Evolutionary conservation across 2,113 vertebrate species (phyloP).

Genomic region (Martes martes): DNA sequence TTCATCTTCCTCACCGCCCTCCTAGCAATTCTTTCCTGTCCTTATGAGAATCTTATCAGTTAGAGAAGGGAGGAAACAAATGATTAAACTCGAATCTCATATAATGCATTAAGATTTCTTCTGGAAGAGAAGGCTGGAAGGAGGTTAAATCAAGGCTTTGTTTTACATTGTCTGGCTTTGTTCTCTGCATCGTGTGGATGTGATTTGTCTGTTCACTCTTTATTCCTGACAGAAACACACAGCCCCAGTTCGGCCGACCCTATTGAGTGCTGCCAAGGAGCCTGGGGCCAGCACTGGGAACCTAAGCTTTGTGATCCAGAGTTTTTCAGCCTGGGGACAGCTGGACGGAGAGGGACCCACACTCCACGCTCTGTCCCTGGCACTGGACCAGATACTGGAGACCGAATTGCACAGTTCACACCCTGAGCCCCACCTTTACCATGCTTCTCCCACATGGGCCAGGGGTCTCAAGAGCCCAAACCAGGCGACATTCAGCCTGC

Average conservation of each 20-base stretch:
- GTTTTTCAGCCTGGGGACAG: background rate
- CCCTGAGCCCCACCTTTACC: fast-evolving
- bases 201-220: background rate
- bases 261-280: background rate
- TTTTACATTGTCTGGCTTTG: background rate
- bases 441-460: background rate
- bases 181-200: background rate
- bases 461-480: background rate
- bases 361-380: fast-evolving
- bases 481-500: background rate
- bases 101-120: background rate
- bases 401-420: fast-evolving
- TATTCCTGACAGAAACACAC: background rate
- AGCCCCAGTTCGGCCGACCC: background rate
- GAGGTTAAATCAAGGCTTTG: background rate
- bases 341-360: fast-evolving
- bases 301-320: fast-evolving
- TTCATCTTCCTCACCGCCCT: background rate
- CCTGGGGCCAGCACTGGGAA: no score
- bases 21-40: background rate
- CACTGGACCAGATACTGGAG: background rate
- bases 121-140: background rate
- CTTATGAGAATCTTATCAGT: background rate
- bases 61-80: background rate
- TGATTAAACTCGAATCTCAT: background rate